These are phyloP conservation scores for Mystacornis crossleyi DNA, from an alignment of 2,113 vertebrate genomes.

Conservation along the genomic window DNA sequence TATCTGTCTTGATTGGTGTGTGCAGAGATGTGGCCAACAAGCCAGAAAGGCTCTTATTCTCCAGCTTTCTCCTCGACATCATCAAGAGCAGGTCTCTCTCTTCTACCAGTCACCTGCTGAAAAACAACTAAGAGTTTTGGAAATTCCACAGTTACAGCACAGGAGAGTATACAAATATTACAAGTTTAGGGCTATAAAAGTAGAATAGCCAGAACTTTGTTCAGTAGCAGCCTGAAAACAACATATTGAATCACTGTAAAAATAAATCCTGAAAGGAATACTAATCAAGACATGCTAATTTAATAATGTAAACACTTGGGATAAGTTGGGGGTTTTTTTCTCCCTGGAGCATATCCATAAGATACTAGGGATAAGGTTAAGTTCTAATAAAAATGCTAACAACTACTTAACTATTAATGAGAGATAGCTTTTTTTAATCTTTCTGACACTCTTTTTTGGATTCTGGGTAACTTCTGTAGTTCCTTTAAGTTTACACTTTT, in stretches of 20 bases:
- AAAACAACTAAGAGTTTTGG: neutral
- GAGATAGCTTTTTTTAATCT: neutral
- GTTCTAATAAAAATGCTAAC: neutral
- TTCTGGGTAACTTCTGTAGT: neutral
- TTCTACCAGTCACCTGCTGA: conserved; percentile 11
- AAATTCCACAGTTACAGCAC: neutral
- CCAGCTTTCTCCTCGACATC: conserved; percentile 84
- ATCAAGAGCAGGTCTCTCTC: neutral
- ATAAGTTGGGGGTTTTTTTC: fast-evolving
- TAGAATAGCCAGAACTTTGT: neutral
- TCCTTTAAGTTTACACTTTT: neutral
- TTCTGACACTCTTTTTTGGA: neutral
- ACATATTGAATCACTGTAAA: neutral
- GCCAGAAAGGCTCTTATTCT: conserved; percentile 82
- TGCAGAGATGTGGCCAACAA: conserved; percentile 83
- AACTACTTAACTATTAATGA: neutral
- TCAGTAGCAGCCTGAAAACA: neutral
- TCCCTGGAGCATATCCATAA: neutral
- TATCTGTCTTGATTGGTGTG: conserved; percentile 83
- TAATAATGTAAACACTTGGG: neutral
- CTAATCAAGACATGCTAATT: neutral
- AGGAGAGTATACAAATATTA: neutral
- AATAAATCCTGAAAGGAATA: neutral
- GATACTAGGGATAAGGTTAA: neutral
- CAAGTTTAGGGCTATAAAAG: neutral